These are phyloP conservation scores for Lagodon rhomboides DNA, from an alignment of 2,797 vertebrate genomes.

Conservation along the genomic window DNA sequence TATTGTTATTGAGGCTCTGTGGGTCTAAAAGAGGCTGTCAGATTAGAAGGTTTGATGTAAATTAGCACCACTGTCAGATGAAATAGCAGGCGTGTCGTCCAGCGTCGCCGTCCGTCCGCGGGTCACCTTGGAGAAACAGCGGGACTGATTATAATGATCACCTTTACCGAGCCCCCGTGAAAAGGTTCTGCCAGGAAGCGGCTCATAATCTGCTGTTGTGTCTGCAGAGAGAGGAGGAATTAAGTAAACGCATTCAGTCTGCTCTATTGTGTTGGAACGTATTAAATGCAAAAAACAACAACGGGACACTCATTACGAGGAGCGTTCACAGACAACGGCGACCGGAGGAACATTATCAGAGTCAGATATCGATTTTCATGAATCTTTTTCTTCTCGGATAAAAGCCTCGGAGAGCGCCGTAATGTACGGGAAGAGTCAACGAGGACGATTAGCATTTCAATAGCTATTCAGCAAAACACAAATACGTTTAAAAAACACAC, in stretches of 20 bases:
- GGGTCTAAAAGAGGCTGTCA: constrained; percentile 17
- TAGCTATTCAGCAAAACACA: constrained; percentile 29
- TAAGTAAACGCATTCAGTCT: constrained; percentile 27
- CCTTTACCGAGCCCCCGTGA: constrained; percentile 26
- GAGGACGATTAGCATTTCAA: constrained; percentile 71
- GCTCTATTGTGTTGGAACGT: constrained; percentile 23
- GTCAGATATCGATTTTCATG: constrained; percentile 56
- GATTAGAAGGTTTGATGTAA: constrained; percentile 24
- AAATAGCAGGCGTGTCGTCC: constrained; percentile 26
- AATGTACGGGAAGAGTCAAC: constrained; percentile 41
- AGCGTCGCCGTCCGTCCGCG: not conserved
- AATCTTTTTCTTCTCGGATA: constrained; percentile 54
- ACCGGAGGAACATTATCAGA: constrained; percentile 52
- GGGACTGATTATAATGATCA: constrained; percentile 68
- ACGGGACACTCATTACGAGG: constrained; percentile 39
- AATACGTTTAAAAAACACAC: constrained; percentile 11
- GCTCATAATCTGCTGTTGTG: not conserved
- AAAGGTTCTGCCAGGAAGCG: not conserved
- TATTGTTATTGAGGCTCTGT: constrained; percentile 13
- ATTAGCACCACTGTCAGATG: constrained; percentile 38
- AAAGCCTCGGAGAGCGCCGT: constrained; percentile 46
- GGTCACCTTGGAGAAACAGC: constrained; percentile 59
- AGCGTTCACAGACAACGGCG: constrained; percentile 29
- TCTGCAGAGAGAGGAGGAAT: constrained; percentile 32
- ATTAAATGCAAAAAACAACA: constrained; percentile 29